Percentiles rank a stretch among this genome's conserved stretches.
phyloP scores from a whole-genome alignment of 2,113 vertebrate genomes.

The Electrona antarctica region DNA sequence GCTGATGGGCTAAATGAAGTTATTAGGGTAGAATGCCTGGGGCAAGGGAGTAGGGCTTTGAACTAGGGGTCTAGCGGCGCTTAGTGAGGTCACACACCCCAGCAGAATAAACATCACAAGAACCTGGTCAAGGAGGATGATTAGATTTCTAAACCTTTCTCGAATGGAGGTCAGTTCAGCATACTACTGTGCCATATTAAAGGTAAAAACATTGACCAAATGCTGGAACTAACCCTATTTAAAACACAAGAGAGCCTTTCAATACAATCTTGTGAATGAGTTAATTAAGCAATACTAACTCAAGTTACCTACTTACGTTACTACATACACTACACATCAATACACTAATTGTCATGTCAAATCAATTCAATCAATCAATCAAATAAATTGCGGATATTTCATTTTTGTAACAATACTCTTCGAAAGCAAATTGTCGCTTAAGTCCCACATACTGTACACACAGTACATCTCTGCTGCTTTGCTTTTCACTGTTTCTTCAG shows the following conservation, averaged over 20 bases:
- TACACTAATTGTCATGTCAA: too few relatives aligned
- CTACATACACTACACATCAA: too few relatives aligned
- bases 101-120: slow-evolving; percentile 42
- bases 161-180: slow-evolving; percentile 15
- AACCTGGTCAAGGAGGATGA: neutral
- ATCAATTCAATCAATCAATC: too few relatives aligned
- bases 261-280: neutral
- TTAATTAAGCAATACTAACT: too few relatives aligned
- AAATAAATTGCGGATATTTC: too few relatives aligned
- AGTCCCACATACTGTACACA: too few relatives aligned
- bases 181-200: neutral
- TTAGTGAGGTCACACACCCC: slow-evolving; percentile 68
- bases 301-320: too few relatives aligned
- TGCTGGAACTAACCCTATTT: neutral
- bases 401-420: too few relatives aligned
- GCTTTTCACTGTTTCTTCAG: too few relatives aligned
- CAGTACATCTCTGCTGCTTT: too few relatives aligned
- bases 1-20: slow-evolving; percentile 85
- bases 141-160: slow-evolving; percentile 1
- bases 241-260: neutral
- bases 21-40: slow-evolving; percentile 87
- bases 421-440: too few relatives aligned
- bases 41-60: slow-evolving; percentile 78
- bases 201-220: neutral
- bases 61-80: slow-evolving; percentile 65